These are phyloP conservation scores for Dasyornis broadbenti DNA, from an alignment of 2,113 vertebrate species.

Conservation along the genomic window DNA sequence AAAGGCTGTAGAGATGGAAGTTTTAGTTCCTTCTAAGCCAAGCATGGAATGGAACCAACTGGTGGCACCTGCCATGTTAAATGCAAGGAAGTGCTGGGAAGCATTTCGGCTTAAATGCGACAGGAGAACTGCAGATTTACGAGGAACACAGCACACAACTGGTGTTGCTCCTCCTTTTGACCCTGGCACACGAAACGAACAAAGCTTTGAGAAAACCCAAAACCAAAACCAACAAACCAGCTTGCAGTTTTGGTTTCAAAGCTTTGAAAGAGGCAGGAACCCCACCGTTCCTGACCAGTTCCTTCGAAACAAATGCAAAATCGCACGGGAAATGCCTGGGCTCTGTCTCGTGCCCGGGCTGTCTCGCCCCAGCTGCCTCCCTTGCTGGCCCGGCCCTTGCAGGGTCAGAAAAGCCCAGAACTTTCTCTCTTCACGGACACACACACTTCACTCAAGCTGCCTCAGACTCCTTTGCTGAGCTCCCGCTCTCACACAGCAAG, in stretches of 20 bases:
- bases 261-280: background rate
- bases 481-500: background rate
- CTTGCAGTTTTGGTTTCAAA: background rate
- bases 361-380: background rate
- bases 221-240: background rate
- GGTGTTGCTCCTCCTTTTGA: background rate
- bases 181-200: rapidly evolving
- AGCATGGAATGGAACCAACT: background rate
- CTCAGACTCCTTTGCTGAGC: background rate
- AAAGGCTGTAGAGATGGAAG: background rate
- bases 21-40: background rate
- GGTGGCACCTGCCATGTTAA: background rate
- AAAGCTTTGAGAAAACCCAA: no score
- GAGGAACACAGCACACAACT: rapidly evolving
- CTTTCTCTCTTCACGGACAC: background rate
- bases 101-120: rapidly evolving
- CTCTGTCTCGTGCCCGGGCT: rapidly evolving
- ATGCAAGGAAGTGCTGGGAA: background rate
- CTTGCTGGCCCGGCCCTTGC: no score
- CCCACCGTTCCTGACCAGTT: rapidly evolving
- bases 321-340: background rate
- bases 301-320: background rate
- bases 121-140: rapidly evolving
- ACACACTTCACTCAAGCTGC: background rate
- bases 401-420: background rate